Evolutionary conservation across 1,140 invertebrate species (phyloP).

Genomic region (Mizuhopecten yessoensis): DNA sequence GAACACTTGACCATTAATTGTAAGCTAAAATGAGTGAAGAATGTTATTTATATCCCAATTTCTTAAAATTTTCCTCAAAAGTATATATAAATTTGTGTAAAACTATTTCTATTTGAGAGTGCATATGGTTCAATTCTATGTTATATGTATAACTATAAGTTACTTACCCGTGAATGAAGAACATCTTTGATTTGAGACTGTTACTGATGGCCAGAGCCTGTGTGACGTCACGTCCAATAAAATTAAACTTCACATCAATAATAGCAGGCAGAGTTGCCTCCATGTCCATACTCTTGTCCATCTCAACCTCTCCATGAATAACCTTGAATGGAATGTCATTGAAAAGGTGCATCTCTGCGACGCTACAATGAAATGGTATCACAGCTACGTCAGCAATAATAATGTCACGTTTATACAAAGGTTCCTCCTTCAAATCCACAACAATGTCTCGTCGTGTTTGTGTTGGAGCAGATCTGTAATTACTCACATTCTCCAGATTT

Average conservation of each 20-base stretch:
- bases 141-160: too few relatives aligned
- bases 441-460: slow-evolving; percentile 55
- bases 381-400: slow-evolving; percentile 51
- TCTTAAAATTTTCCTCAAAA: too few relatives aligned
- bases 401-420: slow-evolving; percentile 3
- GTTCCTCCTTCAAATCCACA: slow-evolving; percentile 48
- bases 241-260: slow-evolving; percentile 61
- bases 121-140: too few relatives aligned
- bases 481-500: slow-evolving; percentile 47
- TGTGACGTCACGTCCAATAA: slow-evolving; percentile 52
- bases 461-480: neutral
- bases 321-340: slow-evolving; percentile 60
- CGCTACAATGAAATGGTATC: slow-evolving; percentile 55
- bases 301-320: slow-evolving; percentile 43
- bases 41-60: too few relatives aligned
- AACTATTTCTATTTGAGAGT: too few relatives aligned
- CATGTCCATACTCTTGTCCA: slow-evolving; percentile 20
- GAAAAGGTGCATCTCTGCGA: slow-evolving; percentile 62
- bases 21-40: too few relatives aligned
- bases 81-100: too few relatives aligned
- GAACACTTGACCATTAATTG: too few relatives aligned
- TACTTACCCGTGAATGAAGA: slow-evolving; percentile 59
- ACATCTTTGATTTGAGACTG: slow-evolving; percentile 54
- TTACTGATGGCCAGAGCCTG: slow-evolving; percentile 57
- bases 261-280: slow-evolving; percentile 46